Evolutionary conservation across 2,888 invertebrate genomes (phyloP).

Genomic region (Drosophila dives): DNA sequence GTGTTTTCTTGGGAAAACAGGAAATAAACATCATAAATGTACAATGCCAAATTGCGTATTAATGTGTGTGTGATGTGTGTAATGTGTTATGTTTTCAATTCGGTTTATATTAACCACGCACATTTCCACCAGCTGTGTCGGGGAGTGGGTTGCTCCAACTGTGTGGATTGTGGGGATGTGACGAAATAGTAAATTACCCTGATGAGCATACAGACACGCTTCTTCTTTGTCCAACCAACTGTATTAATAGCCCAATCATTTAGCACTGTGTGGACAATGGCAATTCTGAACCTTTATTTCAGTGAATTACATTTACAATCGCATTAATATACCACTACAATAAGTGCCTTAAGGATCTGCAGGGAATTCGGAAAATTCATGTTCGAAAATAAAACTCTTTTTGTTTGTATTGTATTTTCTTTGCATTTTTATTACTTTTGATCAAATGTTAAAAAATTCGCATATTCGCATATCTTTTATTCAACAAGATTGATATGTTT

Average conservation of each 20-base stretch:
- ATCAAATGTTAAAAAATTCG: background rate
- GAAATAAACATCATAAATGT: conserved; percentile 41
- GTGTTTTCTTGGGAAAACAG: conserved; percentile 36
- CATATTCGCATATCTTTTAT: background rate
- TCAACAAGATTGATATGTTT: background rate
- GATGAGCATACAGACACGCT: conserved; percentile 45
- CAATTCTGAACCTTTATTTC: conserved; percentile 34
- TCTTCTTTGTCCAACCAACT: conserved; percentile 12
- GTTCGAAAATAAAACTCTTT: background rate
- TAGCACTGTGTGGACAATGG: background rate
- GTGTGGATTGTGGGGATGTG: conserved; percentile 22
- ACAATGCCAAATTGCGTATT: conserved; percentile 17
- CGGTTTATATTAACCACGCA: conserved; percentile 11
- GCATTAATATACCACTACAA: background rate
- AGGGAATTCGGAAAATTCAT: background rate
- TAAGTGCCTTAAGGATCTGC: background rate
- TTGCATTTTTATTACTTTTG: too few relatives aligned
- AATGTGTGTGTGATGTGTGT: conserved; percentile 14
- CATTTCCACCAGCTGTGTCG: background rate
- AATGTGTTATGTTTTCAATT: conserved; percentile 31
- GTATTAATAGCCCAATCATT: conserved; percentile 18
- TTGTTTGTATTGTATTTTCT: background rate
- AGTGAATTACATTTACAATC: conserved; percentile 12
- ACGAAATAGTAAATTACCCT: conserved; percentile 45
- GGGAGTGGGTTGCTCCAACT: background rate